Percentiles rank a stretch among this genome's conserved stretches.
Evolutionary conservation across 2,113 vertebrate genomes (phyloP).

Genomic region (Prionailurus bengalensis): DNA sequence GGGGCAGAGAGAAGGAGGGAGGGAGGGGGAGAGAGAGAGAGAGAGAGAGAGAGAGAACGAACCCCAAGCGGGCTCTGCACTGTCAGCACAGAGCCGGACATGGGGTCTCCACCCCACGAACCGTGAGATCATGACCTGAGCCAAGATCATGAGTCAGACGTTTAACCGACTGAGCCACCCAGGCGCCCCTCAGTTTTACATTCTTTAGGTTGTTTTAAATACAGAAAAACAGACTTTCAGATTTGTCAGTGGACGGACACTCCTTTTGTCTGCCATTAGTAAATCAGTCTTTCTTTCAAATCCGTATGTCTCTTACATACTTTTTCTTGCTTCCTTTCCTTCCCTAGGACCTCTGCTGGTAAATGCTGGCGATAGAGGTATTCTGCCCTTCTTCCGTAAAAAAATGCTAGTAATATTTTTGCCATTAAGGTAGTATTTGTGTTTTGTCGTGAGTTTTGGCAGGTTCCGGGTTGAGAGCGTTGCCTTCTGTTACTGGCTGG

Average conservation of each 20-base stretch:
- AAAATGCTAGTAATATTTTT: not conserved
- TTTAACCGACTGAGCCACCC: not conserved
- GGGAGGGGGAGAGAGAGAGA: too few relatives aligned
- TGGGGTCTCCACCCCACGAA: not conserved
- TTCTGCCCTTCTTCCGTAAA: not conserved
- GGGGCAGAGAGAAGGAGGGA: too few relatives aligned
- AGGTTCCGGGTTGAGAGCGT: not conserved
- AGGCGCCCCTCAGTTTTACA: not conserved
- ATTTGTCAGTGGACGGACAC: not conserved
- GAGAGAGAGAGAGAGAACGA: too few relatives aligned
- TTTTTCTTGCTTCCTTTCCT: not conserved
- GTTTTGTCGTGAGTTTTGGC: not conserved
- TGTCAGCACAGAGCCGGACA: too few relatives aligned
- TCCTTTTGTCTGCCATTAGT: not conserved
- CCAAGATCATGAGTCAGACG: not conserved
- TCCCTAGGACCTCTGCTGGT: not conserved
- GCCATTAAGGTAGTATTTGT: not conserved
- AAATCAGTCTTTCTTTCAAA: not conserved
- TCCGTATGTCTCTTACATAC: accelerated
- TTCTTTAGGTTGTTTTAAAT: not conserved
- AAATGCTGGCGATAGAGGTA: not conserved
- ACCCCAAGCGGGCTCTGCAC: too few relatives aligned
- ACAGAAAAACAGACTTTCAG: not conserved
- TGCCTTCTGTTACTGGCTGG: not conserved
- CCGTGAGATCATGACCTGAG: not conserved